Evolutionary conservation across 2,797 vertebrate genomes (phyloP).

Genomic region (Mus caroli): DNA sequence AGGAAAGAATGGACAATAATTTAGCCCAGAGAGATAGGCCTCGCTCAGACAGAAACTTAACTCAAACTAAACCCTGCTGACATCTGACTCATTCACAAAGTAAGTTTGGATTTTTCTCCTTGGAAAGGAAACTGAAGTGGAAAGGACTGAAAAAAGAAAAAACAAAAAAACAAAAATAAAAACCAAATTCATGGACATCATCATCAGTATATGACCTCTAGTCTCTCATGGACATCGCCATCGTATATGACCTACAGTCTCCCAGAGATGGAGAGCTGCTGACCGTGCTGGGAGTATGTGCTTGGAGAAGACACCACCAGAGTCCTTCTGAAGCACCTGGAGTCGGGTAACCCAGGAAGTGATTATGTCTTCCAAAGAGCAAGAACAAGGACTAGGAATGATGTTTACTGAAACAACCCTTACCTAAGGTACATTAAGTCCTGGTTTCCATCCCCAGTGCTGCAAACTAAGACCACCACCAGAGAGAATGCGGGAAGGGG

Average conservation of each 20-base stretch:
- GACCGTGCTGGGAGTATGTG: neutral
- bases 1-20: slow-evolving; percentile 19
- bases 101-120: slow-evolving; percentile 99
- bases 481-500: neutral
- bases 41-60: slow-evolving; percentile 97
- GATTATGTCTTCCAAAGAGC: slow-evolving; percentile 48
- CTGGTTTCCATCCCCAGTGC: neutral
- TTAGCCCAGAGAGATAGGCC: slow-evolving; percentile 97
- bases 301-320: slow-evolving; percentile 18
- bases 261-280: slow-evolving; percentile 57
- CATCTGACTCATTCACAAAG: slow-evolving; percentile 99
- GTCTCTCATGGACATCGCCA: slow-evolving; percentile 49
- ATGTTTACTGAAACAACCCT: neutral
- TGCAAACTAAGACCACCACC: neutral
- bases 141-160: slow-evolving; percentile 89
- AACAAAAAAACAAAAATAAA: too few species aligned
- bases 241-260: slow-evolving; percentile 42
- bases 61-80: slow-evolving; percentile 97
- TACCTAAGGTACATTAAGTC: neutral
- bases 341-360: neutral
- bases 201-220: too few species aligned
- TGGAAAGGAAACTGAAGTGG: slow-evolving; percentile 89
- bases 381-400: neutral
- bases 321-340: slow-evolving; percentile 22
- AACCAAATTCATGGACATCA: too few species aligned